Conservation (phyloP, 2,113 vertebrate species). For the Natator depressus region DNA sequence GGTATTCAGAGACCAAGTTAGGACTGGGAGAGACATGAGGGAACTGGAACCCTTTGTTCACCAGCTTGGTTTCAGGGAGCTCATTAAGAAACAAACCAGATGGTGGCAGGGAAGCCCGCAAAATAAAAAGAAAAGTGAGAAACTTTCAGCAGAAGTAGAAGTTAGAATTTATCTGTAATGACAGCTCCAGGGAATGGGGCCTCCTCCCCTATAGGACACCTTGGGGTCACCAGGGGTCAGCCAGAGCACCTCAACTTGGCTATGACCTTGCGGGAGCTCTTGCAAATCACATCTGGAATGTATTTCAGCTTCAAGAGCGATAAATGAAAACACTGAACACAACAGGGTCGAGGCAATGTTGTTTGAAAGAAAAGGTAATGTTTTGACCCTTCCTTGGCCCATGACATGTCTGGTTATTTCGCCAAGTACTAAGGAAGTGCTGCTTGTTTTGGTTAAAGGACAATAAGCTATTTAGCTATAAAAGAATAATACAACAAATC, state of each 20-base stretch:
- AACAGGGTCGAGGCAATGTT: slow-evolving; percentile 25
- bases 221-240: slow-evolving; percentile 64
- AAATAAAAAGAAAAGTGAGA: not conserved
- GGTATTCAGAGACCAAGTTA: not conserved
- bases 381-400: slow-evolving; percentile 52
- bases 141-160: not conserved
- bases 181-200: slow-evolving; percentile 39
- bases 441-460: slow-evolving; percentile 38
- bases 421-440: slow-evolving; percentile 29
- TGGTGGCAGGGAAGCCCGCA: not conserved
- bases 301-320: slow-evolving; percentile 75
- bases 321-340: slow-evolving; percentile 71
- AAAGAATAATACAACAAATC: not conserved
- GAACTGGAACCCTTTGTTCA: not conserved
- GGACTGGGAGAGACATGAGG: rapidly evolving
- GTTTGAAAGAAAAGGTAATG: slow-evolving; percentile 56
- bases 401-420: slow-evolving; percentile 49
- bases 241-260: slow-evolving; percentile 69
- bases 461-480: slow-evolving; percentile 17
- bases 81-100: not conserved
- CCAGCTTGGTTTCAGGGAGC: not conserved
- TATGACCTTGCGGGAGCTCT: slow-evolving; percentile 69
- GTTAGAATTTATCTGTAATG: slow-evolving; percentile 43
- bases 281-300: slow-evolving; percentile 77
- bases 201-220: slow-evolving; percentile 50